Evolutionary conservation across 2,888 invertebrate genomes (phyloP), one percentile per base, ranked within the genome.

Genomic region (Zelleria hepariella): DNA sequence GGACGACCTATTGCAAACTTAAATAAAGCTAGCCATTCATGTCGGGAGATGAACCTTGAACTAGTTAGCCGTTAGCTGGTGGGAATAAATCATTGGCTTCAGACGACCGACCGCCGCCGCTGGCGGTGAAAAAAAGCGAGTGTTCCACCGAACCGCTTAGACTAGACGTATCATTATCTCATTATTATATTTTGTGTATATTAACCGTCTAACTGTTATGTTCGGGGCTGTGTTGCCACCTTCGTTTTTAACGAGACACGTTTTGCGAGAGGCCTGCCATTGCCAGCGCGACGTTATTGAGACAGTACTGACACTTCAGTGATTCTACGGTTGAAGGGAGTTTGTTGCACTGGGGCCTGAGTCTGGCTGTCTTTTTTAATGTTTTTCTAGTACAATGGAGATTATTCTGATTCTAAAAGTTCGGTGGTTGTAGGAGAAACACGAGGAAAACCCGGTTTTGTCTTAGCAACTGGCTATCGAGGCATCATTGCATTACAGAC

Each of bases 101-200:
- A 75, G 77, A 77, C 81, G 74, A 78, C 81, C 81, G 78, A 79
- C 78, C 80, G 79, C 74, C 66, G 73, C 65, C 64, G 67, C 68
- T 64, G 58, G 51, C 58, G 49, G 8, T n/a, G 21, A 78, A 85
- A 72, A 83, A 82, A 82, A 69, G 72, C 63, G 71, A 65, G 68
- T 68, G 71, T 69, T 81, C 80, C 77, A 73, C 72, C 71, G 77
- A 77, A 79, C 74, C 80, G 78, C 74, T 79, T 80, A 78, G 72
- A 72, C 67, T 78, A 84, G 83, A 84, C 83, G 74, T 85, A 76
- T 86, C 72, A 88, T 87, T 87, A 87, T 80, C 80, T 80, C 77
- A 85, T 86, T 86, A 84, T 80, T 75, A 75, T 80, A 80, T 76
- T 77, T 76, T 73, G 76, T 70, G 53, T 62, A 48, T 65, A 65